phyloP scores from a whole-genome alignment of 2,797 vertebrate genomes.

The Tympanoctomys barrerae region DNA sequence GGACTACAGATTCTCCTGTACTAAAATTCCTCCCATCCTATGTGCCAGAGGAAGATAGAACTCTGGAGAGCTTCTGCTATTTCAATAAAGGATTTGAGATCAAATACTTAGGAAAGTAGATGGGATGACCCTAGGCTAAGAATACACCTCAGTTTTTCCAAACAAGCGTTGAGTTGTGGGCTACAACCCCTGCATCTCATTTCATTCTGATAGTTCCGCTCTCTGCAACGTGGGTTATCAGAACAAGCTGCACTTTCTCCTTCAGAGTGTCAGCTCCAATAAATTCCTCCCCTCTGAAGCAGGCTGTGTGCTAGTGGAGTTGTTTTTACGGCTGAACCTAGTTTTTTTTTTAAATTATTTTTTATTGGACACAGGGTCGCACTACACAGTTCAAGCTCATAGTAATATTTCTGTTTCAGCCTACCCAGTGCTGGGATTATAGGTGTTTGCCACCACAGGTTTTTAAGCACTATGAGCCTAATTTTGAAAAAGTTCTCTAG shows the following conservation, averaged over 20 bases:
- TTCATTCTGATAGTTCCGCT: not conserved
- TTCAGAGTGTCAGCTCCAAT: not conserved
- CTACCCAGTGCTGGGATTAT: no score
- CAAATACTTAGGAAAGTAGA: not conserved
- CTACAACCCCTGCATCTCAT: not conserved
- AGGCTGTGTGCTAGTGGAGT: no score
- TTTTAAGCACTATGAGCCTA: no score
- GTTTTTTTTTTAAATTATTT: no score
- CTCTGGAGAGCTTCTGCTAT: not conserved
- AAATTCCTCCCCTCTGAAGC: not conserved
- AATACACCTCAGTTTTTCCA: not conserved
- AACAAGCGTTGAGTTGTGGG: no score
- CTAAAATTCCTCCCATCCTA: fast-evolving
- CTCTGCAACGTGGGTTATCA: not conserved
- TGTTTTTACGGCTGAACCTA: not conserved
- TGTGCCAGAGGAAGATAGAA: not conserved
- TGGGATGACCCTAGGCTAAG: no score
- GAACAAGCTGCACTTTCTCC: not conserved
- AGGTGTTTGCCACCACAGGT: no score
- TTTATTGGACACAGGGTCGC: no score
- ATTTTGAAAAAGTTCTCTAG: no score
- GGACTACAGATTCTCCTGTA: not conserved
- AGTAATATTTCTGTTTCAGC: no score
- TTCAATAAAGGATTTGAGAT: not conserved
- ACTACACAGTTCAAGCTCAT: no score